Evolutionary conservation across 2,888 invertebrate genomes (phyloP), one percentile per base, ranked within the genome.

Genomic region (Apotomis betuletana): DNA sequence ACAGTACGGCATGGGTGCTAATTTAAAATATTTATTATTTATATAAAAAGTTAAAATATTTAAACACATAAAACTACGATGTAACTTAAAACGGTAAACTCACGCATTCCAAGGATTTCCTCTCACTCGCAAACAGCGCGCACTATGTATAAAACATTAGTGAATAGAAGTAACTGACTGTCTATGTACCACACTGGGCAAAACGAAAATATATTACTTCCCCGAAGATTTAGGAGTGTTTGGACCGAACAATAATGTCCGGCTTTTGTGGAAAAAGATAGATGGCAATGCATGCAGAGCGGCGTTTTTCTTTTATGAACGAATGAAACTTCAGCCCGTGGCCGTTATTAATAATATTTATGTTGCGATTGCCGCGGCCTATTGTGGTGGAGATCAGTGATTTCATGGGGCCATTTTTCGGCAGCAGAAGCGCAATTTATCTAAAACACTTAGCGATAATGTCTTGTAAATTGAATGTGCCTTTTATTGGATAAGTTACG

Each of bases 241-340:
- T 93, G 93, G 93, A 94, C 93, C 94, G 92, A 92, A 93, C 94
- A 94, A 94, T 94, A 94, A 94, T 94, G 94, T 94, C 94, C 93
- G 88, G 93, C 93, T 93, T 94, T 94, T 94, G 94, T 94, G 91
- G 92, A 92, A 91, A 92, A 91, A 93, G 94, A 94, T 92, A 92
- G 88, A 94, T 93, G 91, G 92, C 90, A 86, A 89, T 92, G 93
- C 93, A 93, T 92, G 91, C 91, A 88, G 86, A 89, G 85, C 88
- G 87, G 87, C 87, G 91, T 90, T 92, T 91, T 93, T 89, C 92
- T 90, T 92, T 92, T 91, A 91, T 92, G 84, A 83, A 82, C 88
- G 83, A 89, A 91, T 89, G 88, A 90, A 91, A 92, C 90, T 92
- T 90, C 85, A 87, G 88, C 81, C 80, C 75, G 54, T 44, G 78